Evolutionary conservation across 1,140 invertebrate species (phyloP).

Genomic region (Aphaenogaster ashmeadi): DNA sequence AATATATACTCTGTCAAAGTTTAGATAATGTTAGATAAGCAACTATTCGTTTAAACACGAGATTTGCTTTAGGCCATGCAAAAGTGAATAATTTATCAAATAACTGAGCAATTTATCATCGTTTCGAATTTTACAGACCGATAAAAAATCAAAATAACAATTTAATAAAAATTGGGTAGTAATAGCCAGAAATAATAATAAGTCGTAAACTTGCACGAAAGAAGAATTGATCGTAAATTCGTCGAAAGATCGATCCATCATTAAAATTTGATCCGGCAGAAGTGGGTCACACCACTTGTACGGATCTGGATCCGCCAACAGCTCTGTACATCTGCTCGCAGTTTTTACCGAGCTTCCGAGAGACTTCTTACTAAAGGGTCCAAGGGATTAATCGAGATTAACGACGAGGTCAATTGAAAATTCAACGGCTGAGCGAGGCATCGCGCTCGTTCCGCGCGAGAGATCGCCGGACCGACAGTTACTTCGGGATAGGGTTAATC

Average conservation of each 20-base stretch:
- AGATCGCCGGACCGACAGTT: slow-evolving; percentile 32
- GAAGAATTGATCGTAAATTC: slow-evolving; percentile 35
- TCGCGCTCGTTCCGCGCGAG: slow-evolving; percentile 36
- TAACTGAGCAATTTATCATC: not conserved
- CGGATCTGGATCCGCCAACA: slow-evolving; percentile 13
- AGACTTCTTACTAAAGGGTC: slow-evolving; percentile 16
- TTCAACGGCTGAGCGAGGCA: slow-evolving; percentile 16
- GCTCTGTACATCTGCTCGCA: not conserved
- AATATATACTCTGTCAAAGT: slow-evolving; percentile 19
- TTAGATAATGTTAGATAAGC: not conserved
- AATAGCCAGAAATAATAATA: not conserved
- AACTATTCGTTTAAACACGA: not conserved
- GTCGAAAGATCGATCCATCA: slow-evolving; percentile 16
- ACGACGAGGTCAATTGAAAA: slow-evolving; percentile 51
- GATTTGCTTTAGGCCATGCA: not conserved
- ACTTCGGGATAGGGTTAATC: slow-evolving; percentile 57
- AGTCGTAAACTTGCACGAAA: not conserved
- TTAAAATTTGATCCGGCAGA: slow-evolving; percentile 37
- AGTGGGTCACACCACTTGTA: not conserved
- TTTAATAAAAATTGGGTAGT: not conserved
- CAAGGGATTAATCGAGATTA: slow-evolving; percentile 58
- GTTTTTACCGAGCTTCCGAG: slow-evolving; percentile 20
- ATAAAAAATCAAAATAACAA: slow-evolving; percentile 3
- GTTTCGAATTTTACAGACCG: not conserved
- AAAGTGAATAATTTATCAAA: not conserved